phyloP scores from a whole-genome alignment of 2,113 vertebrate species.

The Polyodon spathula region DNA sequence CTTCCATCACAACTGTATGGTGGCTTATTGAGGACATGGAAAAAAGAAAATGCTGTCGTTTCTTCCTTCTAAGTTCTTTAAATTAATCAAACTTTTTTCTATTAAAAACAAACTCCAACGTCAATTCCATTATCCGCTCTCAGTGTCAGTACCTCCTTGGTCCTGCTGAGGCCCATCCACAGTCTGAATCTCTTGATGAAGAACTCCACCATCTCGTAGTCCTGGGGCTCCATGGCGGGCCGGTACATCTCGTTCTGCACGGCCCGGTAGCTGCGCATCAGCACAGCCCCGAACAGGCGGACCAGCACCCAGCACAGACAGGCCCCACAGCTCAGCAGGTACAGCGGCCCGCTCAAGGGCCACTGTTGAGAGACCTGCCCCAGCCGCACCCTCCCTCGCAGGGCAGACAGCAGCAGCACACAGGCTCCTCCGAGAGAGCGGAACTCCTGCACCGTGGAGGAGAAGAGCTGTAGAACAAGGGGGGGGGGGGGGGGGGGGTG shows the following conservation, averaged over 20 bases:
- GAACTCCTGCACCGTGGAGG: slow-evolving; percentile 46
- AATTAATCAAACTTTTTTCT: too few relatives aligned
- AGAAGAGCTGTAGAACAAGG: slow-evolving; percentile 43
- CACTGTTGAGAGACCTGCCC: slow-evolving; percentile 32
- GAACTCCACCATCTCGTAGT: slow-evolving; percentile 69
- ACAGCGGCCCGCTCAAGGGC: slow-evolving; percentile 42
- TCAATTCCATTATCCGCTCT: neutral
- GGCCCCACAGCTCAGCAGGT: slow-evolving; percentile 35
- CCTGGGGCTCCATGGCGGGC: slow-evolving; percentile 50
- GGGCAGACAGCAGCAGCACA: slow-evolving; percentile 34
- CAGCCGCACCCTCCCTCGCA: slow-evolving; percentile 32
- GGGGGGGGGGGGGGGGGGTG: too few relatives aligned
- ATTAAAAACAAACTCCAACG: too few relatives aligned
- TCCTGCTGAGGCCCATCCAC: slow-evolving; percentile 65
- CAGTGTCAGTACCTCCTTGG: slow-evolving; percentile 50
- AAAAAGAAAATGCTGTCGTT: too few relatives aligned
- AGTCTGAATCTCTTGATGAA: slow-evolving; percentile 66
- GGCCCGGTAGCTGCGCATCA: slow-evolving; percentile 40
- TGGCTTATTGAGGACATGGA: too few relatives aligned
- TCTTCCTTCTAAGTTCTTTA: too few relatives aligned
- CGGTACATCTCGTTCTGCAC: slow-evolving; percentile 43
- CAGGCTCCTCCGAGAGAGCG: slow-evolving; percentile 24
- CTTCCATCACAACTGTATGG: too few relatives aligned
- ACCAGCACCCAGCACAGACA: slow-evolving; percentile 41
- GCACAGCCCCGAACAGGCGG: slow-evolving; percentile 44